phyloP scores from a whole-genome alignment of 2,888 invertebrate species.

The Apeira syringaria region DNA sequence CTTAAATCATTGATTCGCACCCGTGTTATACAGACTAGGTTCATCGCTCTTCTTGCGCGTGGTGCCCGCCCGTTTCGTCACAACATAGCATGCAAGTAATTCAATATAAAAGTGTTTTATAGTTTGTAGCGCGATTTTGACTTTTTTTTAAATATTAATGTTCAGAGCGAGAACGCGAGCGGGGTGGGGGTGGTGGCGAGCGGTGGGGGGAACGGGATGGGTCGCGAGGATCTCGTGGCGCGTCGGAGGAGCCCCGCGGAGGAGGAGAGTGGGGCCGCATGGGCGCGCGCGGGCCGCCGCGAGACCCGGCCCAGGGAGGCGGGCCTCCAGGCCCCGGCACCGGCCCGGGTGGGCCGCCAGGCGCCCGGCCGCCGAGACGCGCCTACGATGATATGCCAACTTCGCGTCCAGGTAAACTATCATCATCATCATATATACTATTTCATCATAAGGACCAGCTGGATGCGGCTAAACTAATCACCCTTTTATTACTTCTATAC shows the following conservation, averaged over 20 bases:
- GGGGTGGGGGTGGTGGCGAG: constrained; percentile 64
- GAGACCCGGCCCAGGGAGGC: constrained; percentile 49
- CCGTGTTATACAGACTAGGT: too few species aligned
- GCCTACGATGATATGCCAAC: constrained; percentile 74
- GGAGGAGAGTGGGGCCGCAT: constrained; percentile 69
- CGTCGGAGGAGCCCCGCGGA: constrained; percentile 63
- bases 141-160: too few species aligned
- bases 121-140: too few species aligned
- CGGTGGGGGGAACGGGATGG: constrained; percentile 63
- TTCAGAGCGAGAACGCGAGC: constrained; percentile 54
- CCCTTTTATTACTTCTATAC: too few species aligned
- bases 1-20: too few species aligned
- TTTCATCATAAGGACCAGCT: too few species aligned
- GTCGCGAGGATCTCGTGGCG: constrained; percentile 62
- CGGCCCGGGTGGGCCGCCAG: constrained; percentile 42
- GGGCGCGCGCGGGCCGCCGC: constrained; percentile 49
- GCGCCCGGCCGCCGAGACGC: constrained; percentile 46
- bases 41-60: too few species aligned
- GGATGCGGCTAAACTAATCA: too few species aligned
- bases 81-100: too few species aligned
- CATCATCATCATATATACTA: too few species aligned
- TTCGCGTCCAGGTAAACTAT: constrained; percentile 66
- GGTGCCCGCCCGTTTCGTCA: too few species aligned
- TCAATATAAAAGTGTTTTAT: too few species aligned
- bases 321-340: constrained; percentile 46